Conservation (phyloP, 1,140 invertebrate species). For the Zaprionus taronus region DNA sequence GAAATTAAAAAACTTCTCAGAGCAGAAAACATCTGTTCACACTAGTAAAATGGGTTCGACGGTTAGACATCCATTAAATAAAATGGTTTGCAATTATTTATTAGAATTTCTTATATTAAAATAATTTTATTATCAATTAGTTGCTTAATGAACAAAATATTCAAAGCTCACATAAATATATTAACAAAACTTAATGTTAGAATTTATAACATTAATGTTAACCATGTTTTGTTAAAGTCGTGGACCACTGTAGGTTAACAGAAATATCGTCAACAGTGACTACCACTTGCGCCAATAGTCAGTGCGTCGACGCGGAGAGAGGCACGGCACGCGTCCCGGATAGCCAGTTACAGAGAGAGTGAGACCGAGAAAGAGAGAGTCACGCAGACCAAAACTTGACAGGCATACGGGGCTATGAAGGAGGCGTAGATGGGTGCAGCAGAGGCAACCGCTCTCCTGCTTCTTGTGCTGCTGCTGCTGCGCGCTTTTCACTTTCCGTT, state of each 20-base stretch:
- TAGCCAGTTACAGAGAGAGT: constrained; percentile 38
- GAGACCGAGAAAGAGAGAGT: constrained; percentile 4
- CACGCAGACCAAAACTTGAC: constrained; percentile 24
- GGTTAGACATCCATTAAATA: neutral
- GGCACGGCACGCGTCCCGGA: constrained; percentile 57
- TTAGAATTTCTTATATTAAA: no score
- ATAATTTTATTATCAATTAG: no score
- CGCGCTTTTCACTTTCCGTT: constrained; percentile 66
- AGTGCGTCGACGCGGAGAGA: constrained; percentile 64
- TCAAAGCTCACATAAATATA: neutral
- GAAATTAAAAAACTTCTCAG: neutral
- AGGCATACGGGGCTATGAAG: constrained; percentile 26
- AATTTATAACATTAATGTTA: neutral
- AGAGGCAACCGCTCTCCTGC: constrained; percentile 39
- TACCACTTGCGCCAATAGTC: constrained; percentile 61
- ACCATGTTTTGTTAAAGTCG: neutral
- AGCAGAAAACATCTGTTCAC: neutral
- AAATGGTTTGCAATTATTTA: neutral
- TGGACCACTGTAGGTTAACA: constrained; percentile 11
- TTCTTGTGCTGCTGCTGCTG: constrained; percentile 48
- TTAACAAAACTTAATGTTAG: neutral
- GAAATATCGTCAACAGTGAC: constrained; percentile 52
- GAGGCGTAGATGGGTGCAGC: constrained; percentile 42
- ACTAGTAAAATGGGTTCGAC: neutral
- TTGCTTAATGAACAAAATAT: neutral